Conservation (phyloP, 2,113 vertebrate species). For the Dicerorhinus sumatrensis region DNA sequence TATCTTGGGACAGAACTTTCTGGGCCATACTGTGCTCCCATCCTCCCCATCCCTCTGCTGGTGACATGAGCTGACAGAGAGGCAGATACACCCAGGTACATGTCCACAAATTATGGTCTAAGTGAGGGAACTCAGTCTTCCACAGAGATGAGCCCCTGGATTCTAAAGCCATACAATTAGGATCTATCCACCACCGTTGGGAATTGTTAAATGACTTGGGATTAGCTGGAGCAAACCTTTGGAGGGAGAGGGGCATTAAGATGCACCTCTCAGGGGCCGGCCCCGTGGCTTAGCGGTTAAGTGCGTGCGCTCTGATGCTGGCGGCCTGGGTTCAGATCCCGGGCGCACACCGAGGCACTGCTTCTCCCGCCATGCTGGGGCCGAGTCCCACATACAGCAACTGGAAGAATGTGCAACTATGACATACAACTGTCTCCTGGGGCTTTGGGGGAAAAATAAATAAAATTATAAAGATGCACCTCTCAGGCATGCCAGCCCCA, state of each 20-base stretch:
- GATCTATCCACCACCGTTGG: not conserved
- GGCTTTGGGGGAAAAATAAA: too few relatives aligned
- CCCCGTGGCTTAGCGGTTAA: too few relatives aligned
- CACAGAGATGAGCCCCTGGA: not conserved
- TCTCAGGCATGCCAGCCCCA: not conserved
- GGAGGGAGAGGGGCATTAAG: not conserved
- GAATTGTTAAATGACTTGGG: not conserved
- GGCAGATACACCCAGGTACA: not conserved
- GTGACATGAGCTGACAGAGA: not conserved
- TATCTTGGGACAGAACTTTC: not conserved
- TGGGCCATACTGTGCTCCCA: not conserved
- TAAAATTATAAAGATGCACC: not conserved
- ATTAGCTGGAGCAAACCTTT: not conserved
- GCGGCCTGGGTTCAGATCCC: too few relatives aligned
- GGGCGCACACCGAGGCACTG: too few relatives aligned
- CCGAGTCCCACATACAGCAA: too few relatives aligned
- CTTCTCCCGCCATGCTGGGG: too few relatives aligned
- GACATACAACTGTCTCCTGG: too few relatives aligned
- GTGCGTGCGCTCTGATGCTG: too few relatives aligned
- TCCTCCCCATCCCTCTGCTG: not conserved
- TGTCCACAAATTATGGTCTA: not conserved
- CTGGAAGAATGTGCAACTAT: too few relatives aligned
- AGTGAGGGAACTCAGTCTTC: not conserved
- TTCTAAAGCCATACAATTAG: not conserved
- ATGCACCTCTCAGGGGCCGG: not conserved